phyloP scores from a whole-genome alignment of 2,797 vertebrate genomes.

The Scyliorhinus canicula region DNA sequence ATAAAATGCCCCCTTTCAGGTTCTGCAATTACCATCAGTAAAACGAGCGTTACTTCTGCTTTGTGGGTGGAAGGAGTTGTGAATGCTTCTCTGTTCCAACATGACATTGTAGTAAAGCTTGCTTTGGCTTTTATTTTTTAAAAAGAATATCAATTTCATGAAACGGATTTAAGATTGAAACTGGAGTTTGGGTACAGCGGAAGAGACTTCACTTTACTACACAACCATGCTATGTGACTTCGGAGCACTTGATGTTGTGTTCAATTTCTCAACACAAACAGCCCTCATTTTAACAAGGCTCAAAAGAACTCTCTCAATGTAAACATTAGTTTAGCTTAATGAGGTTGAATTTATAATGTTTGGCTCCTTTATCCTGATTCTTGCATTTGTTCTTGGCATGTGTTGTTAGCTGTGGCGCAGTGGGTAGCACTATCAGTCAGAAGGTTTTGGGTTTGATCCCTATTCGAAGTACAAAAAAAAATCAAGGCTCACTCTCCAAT shows the following conservation, averaged over 20 bases:
- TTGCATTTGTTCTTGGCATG: not conserved
- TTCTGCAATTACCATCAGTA: not conserved
- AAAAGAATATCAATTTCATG: not conserved
- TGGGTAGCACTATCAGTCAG: not conserved
- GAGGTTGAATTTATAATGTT: not conserved
- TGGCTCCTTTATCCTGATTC: not conserved
- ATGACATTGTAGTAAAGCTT: not conserved
- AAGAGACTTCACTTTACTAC: not conserved
- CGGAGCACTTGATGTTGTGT: not conserved
- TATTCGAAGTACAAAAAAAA: not conserved
- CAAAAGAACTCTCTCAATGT: not conserved
- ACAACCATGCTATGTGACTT: not conserved
- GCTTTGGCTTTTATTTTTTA: not conserved
- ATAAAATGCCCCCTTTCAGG: not conserved
- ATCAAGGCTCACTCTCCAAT: not conserved
- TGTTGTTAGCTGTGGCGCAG: not conserved
- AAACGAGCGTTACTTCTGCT: not conserved
- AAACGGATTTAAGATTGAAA: not conserved
- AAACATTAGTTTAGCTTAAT: not conserved
- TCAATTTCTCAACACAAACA: not conserved
- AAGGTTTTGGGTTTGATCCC: not conserved
- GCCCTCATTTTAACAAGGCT: not conserved
- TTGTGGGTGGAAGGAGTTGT: not conserved
- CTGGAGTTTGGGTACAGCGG: not conserved
- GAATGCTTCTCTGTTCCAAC: not conserved